Base-by-base conservation (phyloP, 1,140 invertebrate genomes). In the Panagrolaimus sp. region DNA sequence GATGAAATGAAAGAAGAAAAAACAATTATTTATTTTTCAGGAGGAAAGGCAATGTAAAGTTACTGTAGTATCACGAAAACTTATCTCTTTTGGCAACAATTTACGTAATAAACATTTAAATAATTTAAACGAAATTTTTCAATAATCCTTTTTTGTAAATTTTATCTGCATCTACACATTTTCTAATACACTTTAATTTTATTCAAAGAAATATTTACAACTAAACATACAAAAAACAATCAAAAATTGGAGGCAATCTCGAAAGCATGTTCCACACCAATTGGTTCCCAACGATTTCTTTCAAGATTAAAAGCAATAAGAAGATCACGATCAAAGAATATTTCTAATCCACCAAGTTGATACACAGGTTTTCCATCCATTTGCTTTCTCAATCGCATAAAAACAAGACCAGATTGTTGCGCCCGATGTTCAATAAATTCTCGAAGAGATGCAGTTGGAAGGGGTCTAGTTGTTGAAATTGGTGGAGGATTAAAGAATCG, bases 341-440 rank as follows among this genome's bases (percentile, higher is more conserved):
- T 21, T 26, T 17, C 28, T 14, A 58, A 58, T 12, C 21, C 21
- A n/a, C 52, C 52, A 12, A 58, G n/a, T 21, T 58, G 52, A 26
- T 58, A 58, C 15, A 58, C 52, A 21, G 21, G 52, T 24, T 58
- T 14, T 58, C 52, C 52, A 26, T 58, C 52, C n/a, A n/a, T 24
- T 12, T 28, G 52, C 10, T 58, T 58, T 52, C 48, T 17, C 3
- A 58, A 17, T 24, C 14, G 52, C 52, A 58, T 17, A 14, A 58
- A 58, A 12, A 12, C 52, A 12, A 58, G 10, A 3, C 52, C 52
- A 28, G 21, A 12, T 21, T 26, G 21, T n/a, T 17, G 52, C 4
- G 52, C 52, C 4, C 28, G 52, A 28, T 58, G n/a, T 28, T 58
- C 52, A 21, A 58, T 10, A 21, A 58, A 12, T 58, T 58, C 52